Evolutionary conservation across 2,113 vertebrate genomes (phyloP).

Genomic region (Sceloporus tristichus): DNA sequence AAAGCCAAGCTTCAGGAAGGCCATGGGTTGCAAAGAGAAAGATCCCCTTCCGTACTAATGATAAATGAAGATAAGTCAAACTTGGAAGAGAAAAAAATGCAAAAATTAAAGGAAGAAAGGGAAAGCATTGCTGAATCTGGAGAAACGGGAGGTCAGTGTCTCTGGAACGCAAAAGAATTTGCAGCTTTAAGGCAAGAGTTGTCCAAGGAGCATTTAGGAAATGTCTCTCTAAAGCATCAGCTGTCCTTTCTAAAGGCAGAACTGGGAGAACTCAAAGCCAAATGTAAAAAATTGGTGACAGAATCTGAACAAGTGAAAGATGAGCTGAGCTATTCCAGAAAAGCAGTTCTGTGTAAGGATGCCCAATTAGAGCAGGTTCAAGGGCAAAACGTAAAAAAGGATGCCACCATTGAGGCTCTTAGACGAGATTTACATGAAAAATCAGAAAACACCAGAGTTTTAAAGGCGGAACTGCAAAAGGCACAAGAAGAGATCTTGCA

Average conservation of each 20-base stretch:
- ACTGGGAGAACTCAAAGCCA: constrained; percentile 56
- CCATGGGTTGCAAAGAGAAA: constrained; percentile 53
- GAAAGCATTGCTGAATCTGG: constrained; percentile 22
- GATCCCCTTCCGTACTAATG: constrained; percentile 50
- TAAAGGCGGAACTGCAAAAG: constrained; percentile 57
- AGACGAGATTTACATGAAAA: constrained; percentile 62
- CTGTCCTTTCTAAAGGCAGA: constrained; percentile 65
- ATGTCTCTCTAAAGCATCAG: constrained; percentile 52
- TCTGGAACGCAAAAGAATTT: constrained; percentile 68
- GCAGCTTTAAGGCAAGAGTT: constrained; percentile 28
- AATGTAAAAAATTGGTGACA: constrained; percentile 56
- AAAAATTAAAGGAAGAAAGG: constrained; percentile 52
- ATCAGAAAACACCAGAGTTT: constrained; percentile 44
- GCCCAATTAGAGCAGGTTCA: constrained; percentile 41
- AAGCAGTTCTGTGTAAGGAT: constrained; percentile 14
- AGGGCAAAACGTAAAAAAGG: constrained; percentile 40
- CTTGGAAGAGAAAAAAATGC: constrained; percentile 49
- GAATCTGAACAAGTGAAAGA: constrained; percentile 62
- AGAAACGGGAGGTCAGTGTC: constrained; percentile 59
- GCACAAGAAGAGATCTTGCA: constrained; percentile 59
- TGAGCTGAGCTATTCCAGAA: constrained; percentile 60
- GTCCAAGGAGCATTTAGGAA: constrained; percentile 51
- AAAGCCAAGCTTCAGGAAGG: constrained; percentile 61
- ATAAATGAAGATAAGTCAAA: constrained; percentile 42
- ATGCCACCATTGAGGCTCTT: constrained; percentile 45